phyloP scores from a whole-genome alignment of 2,113 vertebrate genomes.

The Centropus unirufus region DNA sequence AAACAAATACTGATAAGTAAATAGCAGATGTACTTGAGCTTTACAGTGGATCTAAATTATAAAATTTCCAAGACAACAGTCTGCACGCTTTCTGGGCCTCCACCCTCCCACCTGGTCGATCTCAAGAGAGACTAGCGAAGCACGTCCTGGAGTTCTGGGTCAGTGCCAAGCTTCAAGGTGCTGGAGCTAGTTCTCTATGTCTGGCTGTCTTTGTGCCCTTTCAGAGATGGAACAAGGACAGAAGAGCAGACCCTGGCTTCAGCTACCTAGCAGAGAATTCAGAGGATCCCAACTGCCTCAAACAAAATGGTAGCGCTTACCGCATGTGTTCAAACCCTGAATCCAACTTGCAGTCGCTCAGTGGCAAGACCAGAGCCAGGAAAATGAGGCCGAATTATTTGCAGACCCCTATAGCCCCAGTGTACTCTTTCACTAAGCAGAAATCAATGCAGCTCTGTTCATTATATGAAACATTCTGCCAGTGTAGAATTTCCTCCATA shows the following conservation, averaged over 20 bases:
- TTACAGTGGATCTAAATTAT: background rate
- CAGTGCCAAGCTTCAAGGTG: background rate
- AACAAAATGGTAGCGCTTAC: background rate
- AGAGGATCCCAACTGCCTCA: background rate
- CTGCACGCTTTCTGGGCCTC: background rate
- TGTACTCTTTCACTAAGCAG: background rate
- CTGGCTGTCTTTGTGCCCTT: background rate
- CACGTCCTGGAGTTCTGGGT: background rate
- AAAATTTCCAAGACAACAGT: background rate
- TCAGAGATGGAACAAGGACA: background rate
- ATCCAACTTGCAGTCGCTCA: background rate
- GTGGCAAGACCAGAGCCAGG: background rate
- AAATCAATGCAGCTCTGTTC: accelerated
- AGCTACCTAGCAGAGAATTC: background rate
- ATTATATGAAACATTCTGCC: background rate
- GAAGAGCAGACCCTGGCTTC: background rate
- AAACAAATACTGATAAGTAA: constrained; percentile 30
- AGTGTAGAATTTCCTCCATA: background rate
- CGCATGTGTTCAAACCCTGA: accelerated
- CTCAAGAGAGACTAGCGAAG: background rate
- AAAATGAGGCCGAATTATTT: background rate
- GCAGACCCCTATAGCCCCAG: background rate
- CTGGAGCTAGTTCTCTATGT: background rate
- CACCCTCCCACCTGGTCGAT: background rate
- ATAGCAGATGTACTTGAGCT: background rate